Evolutionary conservation across 2,888 invertebrate species (phyloP).

Genomic region (Platycheirus albimanus): DNA sequence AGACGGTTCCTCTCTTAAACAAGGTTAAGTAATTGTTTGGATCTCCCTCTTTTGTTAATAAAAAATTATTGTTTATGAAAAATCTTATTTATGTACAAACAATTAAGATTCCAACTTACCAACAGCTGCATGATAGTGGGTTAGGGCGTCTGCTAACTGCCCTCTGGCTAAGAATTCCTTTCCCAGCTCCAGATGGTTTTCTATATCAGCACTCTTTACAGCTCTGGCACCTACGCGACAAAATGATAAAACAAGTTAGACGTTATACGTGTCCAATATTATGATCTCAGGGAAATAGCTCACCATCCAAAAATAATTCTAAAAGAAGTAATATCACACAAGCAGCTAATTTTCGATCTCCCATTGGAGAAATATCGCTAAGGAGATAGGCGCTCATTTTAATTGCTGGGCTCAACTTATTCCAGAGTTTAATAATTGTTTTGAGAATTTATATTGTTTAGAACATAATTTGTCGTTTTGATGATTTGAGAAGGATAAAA

Average conservation of each 20-base stretch:
- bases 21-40: slow-evolving; percentile 97
- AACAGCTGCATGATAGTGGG: slow-evolving; percentile 98
- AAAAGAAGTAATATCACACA: slow-evolving; percentile 87
- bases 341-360: slow-evolving; percentile 86
- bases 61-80: too few species aligned
- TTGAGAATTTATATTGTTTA: slow-evolving; percentile 7
- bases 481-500: background rate
- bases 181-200: slow-evolving; percentile 96
- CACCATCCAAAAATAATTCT: slow-evolving; percentile 88
- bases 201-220: slow-evolving; percentile 89
- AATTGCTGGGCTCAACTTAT: background rate
- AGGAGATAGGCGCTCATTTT: slow-evolving; percentile 65
- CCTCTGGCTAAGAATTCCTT: slow-evolving; percentile 95
- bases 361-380: slow-evolving; percentile 65
- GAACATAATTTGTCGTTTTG: slow-evolving; percentile 47
- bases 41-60: slow-evolving; percentile 93
- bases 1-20: slow-evolving; percentile 97
- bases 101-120: slow-evolving; percentile 85
- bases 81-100: slow-evolving; percentile 1
- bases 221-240: slow-evolving; percentile 86
- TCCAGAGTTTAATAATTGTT: slow-evolving; percentile 22
- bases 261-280: slow-evolving; percentile 1
- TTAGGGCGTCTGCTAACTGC: slow-evolving; percentile 96
- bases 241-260: slow-evolving; percentile 2
- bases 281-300: slow-evolving; percentile 77